Evolutionary conservation across 1,140 invertebrate species (phyloP).

Genomic region (Steinernema khuongi): DNA sequence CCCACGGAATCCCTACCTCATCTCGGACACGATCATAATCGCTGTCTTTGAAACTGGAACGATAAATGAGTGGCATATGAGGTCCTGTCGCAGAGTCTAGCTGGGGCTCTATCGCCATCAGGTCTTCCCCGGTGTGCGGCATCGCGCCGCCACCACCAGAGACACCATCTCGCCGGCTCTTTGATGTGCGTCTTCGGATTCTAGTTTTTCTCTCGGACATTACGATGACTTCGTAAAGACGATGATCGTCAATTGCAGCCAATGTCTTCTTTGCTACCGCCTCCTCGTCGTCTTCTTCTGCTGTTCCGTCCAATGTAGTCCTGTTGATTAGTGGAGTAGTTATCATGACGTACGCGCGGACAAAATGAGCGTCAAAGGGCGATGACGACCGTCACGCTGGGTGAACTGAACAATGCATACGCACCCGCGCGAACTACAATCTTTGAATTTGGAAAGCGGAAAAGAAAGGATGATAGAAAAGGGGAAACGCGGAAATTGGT

Average conservation of each 20-base stretch:
- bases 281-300: neutral
- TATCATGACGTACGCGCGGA: constrained; percentile 14
- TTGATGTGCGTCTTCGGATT: neutral
- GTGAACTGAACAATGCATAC: neutral
- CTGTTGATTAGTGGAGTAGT: constrained; percentile 15
- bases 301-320: constrained; percentile 3
- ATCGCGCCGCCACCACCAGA: constrained; percentile 15
- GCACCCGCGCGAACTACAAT: neutral
- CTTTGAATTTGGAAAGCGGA: no score
- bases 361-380: constrained; percentile 1
- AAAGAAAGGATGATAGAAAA: no score
- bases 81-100: constrained; percentile 33
- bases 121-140: constrained; percentile 38
- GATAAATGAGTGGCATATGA: constrained; percentile 29
- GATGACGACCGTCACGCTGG: neutral
- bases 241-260: neutral
- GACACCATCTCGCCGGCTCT: constrained; percentile 24
- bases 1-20: constrained; percentile 9
- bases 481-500: no score
- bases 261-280: neutral
- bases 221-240: constrained; percentile 9
- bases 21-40: neutral
- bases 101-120: constrained; percentile 38
- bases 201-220: constrained; percentile 14
- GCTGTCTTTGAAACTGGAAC: neutral